Base-by-base conservation (phyloP, 2,888 invertebrate genomes). In the Megalurothrips usitatus region DNA sequence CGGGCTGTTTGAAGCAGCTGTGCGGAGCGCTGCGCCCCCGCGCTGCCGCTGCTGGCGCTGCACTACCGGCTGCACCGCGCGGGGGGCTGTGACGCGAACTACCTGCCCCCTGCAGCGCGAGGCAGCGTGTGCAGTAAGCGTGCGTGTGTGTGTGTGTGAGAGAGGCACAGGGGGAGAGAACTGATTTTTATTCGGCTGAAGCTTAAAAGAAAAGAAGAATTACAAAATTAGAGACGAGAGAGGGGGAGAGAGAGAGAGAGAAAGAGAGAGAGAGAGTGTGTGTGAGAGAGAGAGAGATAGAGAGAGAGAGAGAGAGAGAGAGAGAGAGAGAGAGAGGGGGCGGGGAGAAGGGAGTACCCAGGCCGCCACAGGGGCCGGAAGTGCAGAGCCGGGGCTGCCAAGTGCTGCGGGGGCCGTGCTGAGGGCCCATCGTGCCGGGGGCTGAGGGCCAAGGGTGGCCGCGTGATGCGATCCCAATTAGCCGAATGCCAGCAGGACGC, bases 311-410 rank as follows among this genome's bases (percentile, higher is more conserved):
- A 58, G 52, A 80, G 43, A 19, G 82, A 58, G 75, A 80, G 52
- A 79, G 75, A 82, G 75, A 82, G 80, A 79, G 81, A 82, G 81
- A 82, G 80, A 81, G 52, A 79, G 81, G 82, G 83, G 84, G n/a
- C n/a, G n/a, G n/a, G n/a, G n/a, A n/a, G n/a, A n/a, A n/a, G 84
- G 84, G 83, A 84, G 83, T 84, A 8, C 1, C 49, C 80, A 48
- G 48, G 80, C 80, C 82, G 83, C 83, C 83, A 80, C 34, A 4
- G 85, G 85, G 85, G 86, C 85, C 85, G 85, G 86, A 86, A 85
- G 86, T 85, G 68, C 80, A 58, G 28, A 63, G 23, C 19, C 26
- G 58, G 14, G 58, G 58, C 58, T 58, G 58, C 58, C 58, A 58
- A 58, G 58, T 58, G 58, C 19, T 6, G n/a, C 6, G 58, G 58